phyloP scores from a whole-genome alignment of 2,888 invertebrate species.

The Pseudeuparius sepicola region DNA sequence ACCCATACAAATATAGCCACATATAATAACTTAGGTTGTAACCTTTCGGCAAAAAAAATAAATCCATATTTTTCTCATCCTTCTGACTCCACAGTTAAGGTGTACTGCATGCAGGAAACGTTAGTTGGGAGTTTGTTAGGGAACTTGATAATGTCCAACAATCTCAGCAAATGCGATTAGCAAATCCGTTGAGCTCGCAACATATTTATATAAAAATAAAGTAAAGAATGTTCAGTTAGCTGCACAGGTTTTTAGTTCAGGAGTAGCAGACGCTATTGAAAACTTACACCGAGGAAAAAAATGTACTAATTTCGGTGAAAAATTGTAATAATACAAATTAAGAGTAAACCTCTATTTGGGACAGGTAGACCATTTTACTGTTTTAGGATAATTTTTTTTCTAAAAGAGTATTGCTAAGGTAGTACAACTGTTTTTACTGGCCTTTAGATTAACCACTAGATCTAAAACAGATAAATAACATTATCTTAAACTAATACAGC shows the following conservation, averaged over 20 bases:
- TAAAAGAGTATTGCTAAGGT: too few relatives aligned
- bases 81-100: slow-evolving; percentile 5
- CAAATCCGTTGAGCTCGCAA: slow-evolving; percentile 19
- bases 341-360: too few relatives aligned
- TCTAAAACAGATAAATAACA: too few relatives aligned
- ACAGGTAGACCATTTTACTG: too few relatives aligned
- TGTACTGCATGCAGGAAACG: slow-evolving; percentile 19
- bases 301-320: too few relatives aligned
- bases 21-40: slow-evolving; percentile 18
- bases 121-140: slow-evolving; percentile 19
- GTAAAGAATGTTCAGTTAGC: slow-evolving; percentile 23
- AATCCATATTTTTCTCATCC: slow-evolving; percentile 19
- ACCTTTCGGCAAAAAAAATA: slow-evolving; percentile 11
- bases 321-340: too few relatives aligned
- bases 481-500: too few relatives aligned
- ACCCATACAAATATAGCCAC: slow-evolving; percentile 19
- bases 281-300: too few relatives aligned
- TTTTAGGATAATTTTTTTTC: too few relatives aligned
- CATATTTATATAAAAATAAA: slow-evolving; percentile 22
- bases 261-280: too few relatives aligned
- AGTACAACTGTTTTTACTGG: too few relatives aligned
- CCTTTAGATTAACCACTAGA: too few relatives aligned
- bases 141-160: slow-evolving; percentile 18
- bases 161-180: slow-evolving; percentile 19
- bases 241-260: slow-evolving; percentile 14